Evolutionary conservation across 2,888 invertebrate species (phyloP).

Genomic region (Drosophila kanekoi): DNA sequence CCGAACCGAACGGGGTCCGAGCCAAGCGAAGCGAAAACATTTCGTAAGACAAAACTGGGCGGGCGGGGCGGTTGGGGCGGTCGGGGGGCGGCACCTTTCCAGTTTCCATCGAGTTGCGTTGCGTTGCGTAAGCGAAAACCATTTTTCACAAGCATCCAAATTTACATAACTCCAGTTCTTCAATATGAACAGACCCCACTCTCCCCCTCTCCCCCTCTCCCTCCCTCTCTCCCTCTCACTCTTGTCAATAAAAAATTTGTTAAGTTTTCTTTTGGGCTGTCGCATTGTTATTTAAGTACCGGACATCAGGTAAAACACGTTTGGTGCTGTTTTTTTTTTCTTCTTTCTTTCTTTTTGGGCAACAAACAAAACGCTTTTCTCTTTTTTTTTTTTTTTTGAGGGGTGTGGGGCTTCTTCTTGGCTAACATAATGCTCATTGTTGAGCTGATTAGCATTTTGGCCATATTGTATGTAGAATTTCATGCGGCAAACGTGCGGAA

Average conservation of each 20-base stretch:
- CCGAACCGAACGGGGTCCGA: slow-evolving; percentile 10
- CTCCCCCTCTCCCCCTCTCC: no score
- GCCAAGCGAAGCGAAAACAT: slow-evolving; percentile 51
- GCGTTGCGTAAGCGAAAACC: slow-evolving; percentile 46
- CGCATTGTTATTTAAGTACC: slow-evolving; percentile 69
- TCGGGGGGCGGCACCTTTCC: slow-evolving; percentile 27
- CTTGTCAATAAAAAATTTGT: slow-evolving; percentile 32
- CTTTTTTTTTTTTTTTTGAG: slow-evolving; percentile 25
- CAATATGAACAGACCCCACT: slow-evolving; percentile 25
- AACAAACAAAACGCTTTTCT: slow-evolving; percentile 45
- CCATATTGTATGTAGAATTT: slow-evolving; percentile 58
- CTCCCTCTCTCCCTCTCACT: neutral
- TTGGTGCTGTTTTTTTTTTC: slow-evolving; percentile 26
- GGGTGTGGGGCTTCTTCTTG: slow-evolving; percentile 5
- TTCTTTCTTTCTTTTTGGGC: slow-evolving; percentile 14
- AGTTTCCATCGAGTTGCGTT: slow-evolving; percentile 1
- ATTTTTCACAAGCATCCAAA: slow-evolving; percentile 37
- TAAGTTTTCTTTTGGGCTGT: slow-evolving; percentile 40
- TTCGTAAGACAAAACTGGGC: slow-evolving; percentile 46
- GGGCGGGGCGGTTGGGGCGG: no score
- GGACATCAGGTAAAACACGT: slow-evolving; percentile 69
- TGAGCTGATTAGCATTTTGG: slow-evolving; percentile 43
- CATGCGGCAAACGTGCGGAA: slow-evolving; percentile 61
- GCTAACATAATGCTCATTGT: slow-evolving; percentile 11
- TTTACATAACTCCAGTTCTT: slow-evolving; percentile 53